These are phyloP conservation scores for Junco hyemalis DNA, from an alignment of 2,113 vertebrate genomes.

Conservation along the genomic window DNA sequence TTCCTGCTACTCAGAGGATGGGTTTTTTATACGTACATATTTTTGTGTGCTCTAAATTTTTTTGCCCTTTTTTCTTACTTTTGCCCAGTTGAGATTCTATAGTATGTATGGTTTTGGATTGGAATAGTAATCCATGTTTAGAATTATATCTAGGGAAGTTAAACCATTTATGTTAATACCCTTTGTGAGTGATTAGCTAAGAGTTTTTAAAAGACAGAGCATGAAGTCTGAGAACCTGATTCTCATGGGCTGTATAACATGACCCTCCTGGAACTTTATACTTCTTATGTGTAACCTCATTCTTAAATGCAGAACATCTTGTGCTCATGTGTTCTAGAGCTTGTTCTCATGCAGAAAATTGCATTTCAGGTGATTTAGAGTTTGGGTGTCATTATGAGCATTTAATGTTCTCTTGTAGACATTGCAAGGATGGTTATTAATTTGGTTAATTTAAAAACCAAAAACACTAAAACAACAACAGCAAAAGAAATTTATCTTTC, in stretches of 20 bases:
- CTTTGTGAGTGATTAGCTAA: neutral
- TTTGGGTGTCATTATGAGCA: neutral
- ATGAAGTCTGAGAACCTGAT: neutral
- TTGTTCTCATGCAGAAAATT: neutral
- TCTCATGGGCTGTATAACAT: neutral
- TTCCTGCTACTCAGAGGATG: rapidly evolving
- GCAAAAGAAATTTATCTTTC: neutral
- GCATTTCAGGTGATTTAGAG: neutral
- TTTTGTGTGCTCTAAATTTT: neutral
- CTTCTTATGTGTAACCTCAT: neutral
- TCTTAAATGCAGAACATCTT: neutral
- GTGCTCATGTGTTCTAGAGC: neutral
- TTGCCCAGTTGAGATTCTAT: neutral
- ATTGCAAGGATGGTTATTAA: neutral
- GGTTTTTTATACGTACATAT: neutral
- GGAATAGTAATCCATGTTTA: neutral
- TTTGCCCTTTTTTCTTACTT: neutral
- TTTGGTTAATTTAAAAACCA: too few species aligned
- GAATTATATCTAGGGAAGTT: neutral
- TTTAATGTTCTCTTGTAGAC: neutral
- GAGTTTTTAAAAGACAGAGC: neutral
- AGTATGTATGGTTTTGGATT: rapidly evolving
- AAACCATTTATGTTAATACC: neutral
- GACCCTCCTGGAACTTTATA: neutral
- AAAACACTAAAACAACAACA: neutral